Conservation (phyloP, 2,113 vertebrate genomes). For the Pyxicephalus adspersus region DNA sequence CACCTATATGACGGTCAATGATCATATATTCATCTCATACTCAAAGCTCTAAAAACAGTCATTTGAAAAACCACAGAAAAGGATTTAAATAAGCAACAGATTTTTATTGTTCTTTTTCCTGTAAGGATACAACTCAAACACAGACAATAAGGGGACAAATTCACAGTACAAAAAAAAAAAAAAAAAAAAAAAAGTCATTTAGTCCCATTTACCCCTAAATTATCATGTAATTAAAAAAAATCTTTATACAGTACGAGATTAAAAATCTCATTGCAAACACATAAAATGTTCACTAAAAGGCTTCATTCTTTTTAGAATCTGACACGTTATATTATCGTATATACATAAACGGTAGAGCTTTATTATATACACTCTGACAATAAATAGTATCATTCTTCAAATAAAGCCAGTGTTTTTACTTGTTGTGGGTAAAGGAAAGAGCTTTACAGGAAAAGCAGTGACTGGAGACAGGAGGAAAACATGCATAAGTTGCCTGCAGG, state of each 20-base stretch:
- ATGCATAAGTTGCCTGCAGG: constrained; percentile 9
- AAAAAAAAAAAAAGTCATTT: not conserved
- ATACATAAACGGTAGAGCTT: constrained; percentile 23
- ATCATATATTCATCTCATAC: too few species aligned
- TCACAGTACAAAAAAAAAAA: constrained; percentile 36
- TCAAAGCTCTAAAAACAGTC: too few species aligned
- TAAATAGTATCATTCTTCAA: constrained; percentile 47
- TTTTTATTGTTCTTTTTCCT: constrained; percentile 20
- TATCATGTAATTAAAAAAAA: constrained; percentile 6
- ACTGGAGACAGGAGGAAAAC: not conserved
- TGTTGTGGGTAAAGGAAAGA: not conserved
- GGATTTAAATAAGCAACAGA: not conserved
- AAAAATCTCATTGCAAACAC: constrained; percentile 12
- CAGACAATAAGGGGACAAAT: not conserved
- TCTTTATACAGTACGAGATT: constrained; percentile 28
- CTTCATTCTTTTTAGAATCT: constrained; percentile 19
- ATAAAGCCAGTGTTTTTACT: constrained; percentile 51
- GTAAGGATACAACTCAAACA: constrained; percentile 23
- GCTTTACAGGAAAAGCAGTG: not conserved
- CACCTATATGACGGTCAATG: too few species aligned
- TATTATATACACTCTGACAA: constrained; percentile 41
- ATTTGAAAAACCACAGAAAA: not conserved
- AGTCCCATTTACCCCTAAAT: constrained; percentile 4
- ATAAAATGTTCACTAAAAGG: constrained; percentile 10
- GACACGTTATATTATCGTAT: constrained; percentile 39